A percentile compares a stretch with the other conserved stretches of the same genome.
Conservation (phyloP, 2,888 invertebrate genomes). For the Xylota segnis region DNA sequence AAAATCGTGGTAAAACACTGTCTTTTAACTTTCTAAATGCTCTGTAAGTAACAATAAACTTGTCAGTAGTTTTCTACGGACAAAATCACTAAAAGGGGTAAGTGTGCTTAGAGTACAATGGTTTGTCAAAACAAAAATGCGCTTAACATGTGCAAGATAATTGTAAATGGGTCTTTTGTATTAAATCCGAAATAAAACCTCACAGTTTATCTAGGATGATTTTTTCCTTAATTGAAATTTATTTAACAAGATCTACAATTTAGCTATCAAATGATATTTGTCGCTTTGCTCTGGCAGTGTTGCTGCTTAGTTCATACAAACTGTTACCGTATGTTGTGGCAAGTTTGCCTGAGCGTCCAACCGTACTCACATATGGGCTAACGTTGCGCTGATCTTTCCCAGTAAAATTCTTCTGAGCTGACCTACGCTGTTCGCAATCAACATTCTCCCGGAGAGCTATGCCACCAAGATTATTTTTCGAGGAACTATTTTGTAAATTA, state of each 20-base stretch:
- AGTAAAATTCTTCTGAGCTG: conserved; percentile 83
- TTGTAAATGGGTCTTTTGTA: not conserved
- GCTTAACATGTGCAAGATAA: not conserved
- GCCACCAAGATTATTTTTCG: conserved; percentile 82
- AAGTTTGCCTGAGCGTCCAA: conserved; percentile 22
- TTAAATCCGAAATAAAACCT: conserved; percentile 10
- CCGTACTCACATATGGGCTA: conserved; percentile 80
- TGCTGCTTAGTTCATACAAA: conserved; percentile 50
- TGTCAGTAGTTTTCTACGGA: no score
- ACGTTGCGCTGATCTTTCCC: conserved; percentile 83
- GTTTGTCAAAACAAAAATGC: not conserved
- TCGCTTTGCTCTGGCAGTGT: conserved; percentile 85
- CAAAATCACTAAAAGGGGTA: no score
- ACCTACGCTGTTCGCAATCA: conserved; percentile 81
- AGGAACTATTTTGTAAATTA: conserved; percentile 82
- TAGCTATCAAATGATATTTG: conserved; percentile 87
- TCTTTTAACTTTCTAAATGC: no score
- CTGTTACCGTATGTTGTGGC: conserved; percentile 37
- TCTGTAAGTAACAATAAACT: no score
- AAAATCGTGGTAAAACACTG: no score
- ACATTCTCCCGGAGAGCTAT: conserved; percentile 83
- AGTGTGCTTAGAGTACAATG: not conserved
- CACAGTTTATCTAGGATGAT: not conserved
- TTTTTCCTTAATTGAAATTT: conserved; percentile 31
- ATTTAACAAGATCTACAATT: conserved; percentile 64